Evolutionary conservation across 2,797 vertebrate genomes (phyloP), one percentile per base, ranked within the genome.

Genomic region (Enoplosus armatus): DNA sequence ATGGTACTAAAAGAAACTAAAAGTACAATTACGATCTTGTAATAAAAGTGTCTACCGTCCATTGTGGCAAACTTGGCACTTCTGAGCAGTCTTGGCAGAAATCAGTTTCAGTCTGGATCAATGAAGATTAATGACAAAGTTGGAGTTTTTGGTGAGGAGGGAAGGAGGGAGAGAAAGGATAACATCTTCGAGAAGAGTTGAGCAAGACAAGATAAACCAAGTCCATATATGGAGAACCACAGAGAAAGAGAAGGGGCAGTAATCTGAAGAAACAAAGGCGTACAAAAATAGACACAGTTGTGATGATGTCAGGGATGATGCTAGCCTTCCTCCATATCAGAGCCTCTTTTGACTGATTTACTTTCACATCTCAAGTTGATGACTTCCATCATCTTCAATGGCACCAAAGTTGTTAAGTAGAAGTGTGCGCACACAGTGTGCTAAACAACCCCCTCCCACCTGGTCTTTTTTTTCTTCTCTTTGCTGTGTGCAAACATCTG

Each of bases 201-300:
- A 75, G 72, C 81, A 69, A 79, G 84, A 87, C 74, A 71, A 88
- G 65, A 89, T 82, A 81, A 78, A 86, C 66, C 27, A 70, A 85
- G 75, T 60, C 90, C 92, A 85, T 88, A 93, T 89, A 90, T 80
- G 90, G 92, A 80, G 71, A 89, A 18, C 18, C 53, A 74, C 55
- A n/a, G 62, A 74, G 58, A 82, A 77, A 83, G 68, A 86, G 75
- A 73, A 12, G 54, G 10, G 26, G 48, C 54, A 79, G 78, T 83
- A 37, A 75, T 74, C 54, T 50, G 37, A 72, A 69, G 71, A 82
- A 83, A 90, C 87, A 87, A 84, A 87, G 79, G 56, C 67, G 75
- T 14, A 79, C 80, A 84, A 83, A 89, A 85, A 88, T 72, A 84
- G 79, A 76, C 58, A 12, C 29, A 53, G 73, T 67, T 31, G 56